phyloP scores from a whole-genome alignment of 2,113 vertebrate species.

The Nycticryphes semicollaris region DNA sequence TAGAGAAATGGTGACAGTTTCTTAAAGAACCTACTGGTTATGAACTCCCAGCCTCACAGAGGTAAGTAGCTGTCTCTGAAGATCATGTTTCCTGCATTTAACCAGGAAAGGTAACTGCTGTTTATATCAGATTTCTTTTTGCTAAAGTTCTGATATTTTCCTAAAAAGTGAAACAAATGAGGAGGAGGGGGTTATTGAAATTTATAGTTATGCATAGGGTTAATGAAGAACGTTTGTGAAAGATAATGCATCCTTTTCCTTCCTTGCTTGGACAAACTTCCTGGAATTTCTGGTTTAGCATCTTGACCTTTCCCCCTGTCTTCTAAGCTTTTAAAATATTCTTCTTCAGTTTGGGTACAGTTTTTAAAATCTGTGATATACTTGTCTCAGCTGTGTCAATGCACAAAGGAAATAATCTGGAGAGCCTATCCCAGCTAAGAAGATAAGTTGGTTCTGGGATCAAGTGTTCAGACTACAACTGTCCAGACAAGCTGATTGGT shows the following conservation, averaged over 20 bases:
- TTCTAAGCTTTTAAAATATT: not conserved
- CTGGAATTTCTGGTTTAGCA: not conserved
- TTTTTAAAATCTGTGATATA: not conserved
- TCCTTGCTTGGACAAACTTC: not conserved
- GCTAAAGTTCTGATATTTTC: not conserved
- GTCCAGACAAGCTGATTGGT: not conserved
- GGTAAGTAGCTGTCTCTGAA: not conserved
- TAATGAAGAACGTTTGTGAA: not conserved
- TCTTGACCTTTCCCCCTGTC: not conserved
- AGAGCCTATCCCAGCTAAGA: not conserved
- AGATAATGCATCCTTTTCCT: not conserved
- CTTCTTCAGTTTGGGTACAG: not conserved
- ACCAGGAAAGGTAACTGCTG: not conserved
- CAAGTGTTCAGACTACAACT: not conserved
- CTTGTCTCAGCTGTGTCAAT: not conserved
- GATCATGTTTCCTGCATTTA: not conserved
- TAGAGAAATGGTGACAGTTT: not conserved
- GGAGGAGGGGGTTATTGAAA: not conserved
- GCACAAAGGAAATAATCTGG: not conserved
- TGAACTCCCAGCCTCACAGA: not conserved
- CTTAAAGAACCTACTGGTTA: not conserved
- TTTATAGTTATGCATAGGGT: not conserved
- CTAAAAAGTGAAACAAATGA: not conserved
- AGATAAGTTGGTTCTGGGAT: not conserved
- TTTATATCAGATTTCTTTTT: not conserved